Evolutionary conservation across 1,140 invertebrate species (phyloP).

Genomic region (Trachymyrmex septentrionalis): DNA sequence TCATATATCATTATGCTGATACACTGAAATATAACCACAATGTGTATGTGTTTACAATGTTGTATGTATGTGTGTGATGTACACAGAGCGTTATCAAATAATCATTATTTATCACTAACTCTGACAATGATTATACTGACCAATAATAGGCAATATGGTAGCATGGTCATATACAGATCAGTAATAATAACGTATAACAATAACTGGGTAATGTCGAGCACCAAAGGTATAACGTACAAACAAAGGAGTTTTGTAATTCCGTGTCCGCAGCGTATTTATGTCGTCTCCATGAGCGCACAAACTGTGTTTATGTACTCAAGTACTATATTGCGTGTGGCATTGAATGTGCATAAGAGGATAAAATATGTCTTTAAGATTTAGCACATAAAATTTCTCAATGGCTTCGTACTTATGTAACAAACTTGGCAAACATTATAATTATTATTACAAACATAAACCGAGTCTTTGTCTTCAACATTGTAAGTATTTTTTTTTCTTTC

Average conservation of each 20-base stretch:
- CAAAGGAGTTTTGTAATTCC: slow-evolving; percentile 73
- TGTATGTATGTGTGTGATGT: slow-evolving; percentile 80
- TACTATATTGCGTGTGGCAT: slow-evolving; percentile 61
- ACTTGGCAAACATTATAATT: slow-evolving; percentile 75
- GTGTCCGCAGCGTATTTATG: slow-evolving; percentile 61
- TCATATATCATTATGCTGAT: slow-evolving; percentile 86
- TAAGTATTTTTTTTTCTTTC: slow-evolving; percentile 65
- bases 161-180: slow-evolving; percentile 82
- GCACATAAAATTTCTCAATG: slow-evolving; percentile 66
- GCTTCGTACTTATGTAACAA: slow-evolving; percentile 72
- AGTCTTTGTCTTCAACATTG: slow-evolving; percentile 77
- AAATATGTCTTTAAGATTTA: slow-evolving; percentile 61
- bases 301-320: slow-evolving; percentile 31
- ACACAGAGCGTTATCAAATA: slow-evolving; percentile 83
- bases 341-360: slow-evolving; percentile 73
- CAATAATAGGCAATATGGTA: slow-evolving; percentile 82
- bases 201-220: slow-evolving; percentile 83
- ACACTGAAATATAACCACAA: slow-evolving; percentile 86
- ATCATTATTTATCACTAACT: slow-evolving; percentile 83
- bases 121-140: slow-evolving; percentile 82
- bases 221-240: slow-evolving; percentile 82
- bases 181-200: slow-evolving; percentile 82
- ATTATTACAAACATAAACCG: slow-evolving; percentile 77
- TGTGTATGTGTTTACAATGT: slow-evolving; percentile 78
- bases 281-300: not conserved